Conservation (phyloP, 2,113 vertebrate genomes). For the Neotragus pygmaeus region DNA sequence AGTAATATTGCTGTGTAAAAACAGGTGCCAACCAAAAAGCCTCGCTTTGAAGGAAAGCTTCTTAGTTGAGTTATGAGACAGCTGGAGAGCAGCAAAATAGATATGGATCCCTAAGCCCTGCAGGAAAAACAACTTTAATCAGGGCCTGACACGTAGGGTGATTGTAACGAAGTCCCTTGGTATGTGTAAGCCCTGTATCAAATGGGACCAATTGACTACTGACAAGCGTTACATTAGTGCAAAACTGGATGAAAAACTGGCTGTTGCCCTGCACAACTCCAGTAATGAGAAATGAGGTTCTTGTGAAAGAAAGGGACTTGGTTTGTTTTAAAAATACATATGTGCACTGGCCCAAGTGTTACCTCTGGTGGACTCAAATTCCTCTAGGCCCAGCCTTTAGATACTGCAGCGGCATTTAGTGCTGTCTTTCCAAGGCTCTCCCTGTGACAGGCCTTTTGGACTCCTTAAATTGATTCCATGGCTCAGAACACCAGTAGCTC, state of each 20-base stretch:
- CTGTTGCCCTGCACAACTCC: not conserved
- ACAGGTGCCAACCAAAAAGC: slow-evolving; percentile 14
- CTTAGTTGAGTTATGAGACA: slow-evolving; percentile 67
- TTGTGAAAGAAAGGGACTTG: slow-evolving; percentile 23
- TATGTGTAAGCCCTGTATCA: slow-evolving; percentile 63
- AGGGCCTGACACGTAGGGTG: slow-evolving; percentile 47
- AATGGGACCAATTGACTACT: slow-evolving; percentile 65
- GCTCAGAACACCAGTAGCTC: not conserved
- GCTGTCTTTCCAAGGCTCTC: not conserved
- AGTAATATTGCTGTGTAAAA: not conserved
- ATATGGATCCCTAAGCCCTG: slow-evolving; percentile 48
- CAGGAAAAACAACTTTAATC: slow-evolving; percentile 65
- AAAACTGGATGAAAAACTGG: slow-evolving; percentile 53
- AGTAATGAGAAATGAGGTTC: slow-evolving; percentile 30
- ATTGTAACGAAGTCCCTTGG: slow-evolving; percentile 54
- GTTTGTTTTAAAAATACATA: not conserved
- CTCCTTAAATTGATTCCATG: slow-evolving; percentile 50
- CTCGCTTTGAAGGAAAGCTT: slow-evolving; percentile 30
- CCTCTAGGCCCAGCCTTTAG: not conserved
- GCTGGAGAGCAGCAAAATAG: slow-evolving; percentile 54
- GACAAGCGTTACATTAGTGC: slow-evolving; percentile 54
- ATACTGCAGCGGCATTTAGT: not conserved
- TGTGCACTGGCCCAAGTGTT: not conserved
- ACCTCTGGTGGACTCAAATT: not conserved
- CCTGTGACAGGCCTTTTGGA: slow-evolving; percentile 18